Evolutionary conservation across 2,888 invertebrate genomes (phyloP), one percentile per base, ranked within the genome.

Genomic region (Nomada ruficornis): DNA sequence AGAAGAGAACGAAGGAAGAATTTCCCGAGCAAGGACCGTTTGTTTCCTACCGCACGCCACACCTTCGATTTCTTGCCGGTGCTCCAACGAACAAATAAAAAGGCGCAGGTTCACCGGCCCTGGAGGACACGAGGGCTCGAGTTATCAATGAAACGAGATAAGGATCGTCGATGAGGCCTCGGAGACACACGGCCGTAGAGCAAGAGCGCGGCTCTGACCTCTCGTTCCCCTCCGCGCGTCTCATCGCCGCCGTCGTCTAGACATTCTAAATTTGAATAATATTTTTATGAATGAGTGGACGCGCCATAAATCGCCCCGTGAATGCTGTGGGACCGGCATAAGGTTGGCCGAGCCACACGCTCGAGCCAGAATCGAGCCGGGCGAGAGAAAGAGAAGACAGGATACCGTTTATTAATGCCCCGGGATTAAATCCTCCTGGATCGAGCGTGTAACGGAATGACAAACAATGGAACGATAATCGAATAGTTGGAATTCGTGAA

Each of bases 191-290:
- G 68, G 11, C 13, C 54, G 18, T 4, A 5, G 55, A 69, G 68
- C 55, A 18, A n/a, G 36, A 23, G 11, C 9, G 9, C 42, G 18
- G 2, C 23, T 23, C 42, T 36, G 59, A 5, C 4, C 20, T 52
- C 52, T 50, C 73, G 29, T 29, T 55, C 50, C 65, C 54, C 36
- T 36, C 62, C 64, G 29, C 36, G 13, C 65, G 44, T 77, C 71
- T 72, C 72, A 74, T 44, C 75, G 72, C 77, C 78, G 77, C 86
- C 88, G 92, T 93, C 92, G 92, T 93, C 92, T 92, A 92, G 93
- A 92, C 92, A 89, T 91, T 92, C 91, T 91, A 92, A 93, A 93
- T 93, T 93, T 93, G 93, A 93, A 93, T 93, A 93, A 93, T 93
- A 93, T 93, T 93, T 93, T 93, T 93, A 93, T 93, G 93, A 93